phyloP scores from a whole-genome alignment of 2,888 invertebrate genomes.

The Alentia gelatinosa region DNA sequence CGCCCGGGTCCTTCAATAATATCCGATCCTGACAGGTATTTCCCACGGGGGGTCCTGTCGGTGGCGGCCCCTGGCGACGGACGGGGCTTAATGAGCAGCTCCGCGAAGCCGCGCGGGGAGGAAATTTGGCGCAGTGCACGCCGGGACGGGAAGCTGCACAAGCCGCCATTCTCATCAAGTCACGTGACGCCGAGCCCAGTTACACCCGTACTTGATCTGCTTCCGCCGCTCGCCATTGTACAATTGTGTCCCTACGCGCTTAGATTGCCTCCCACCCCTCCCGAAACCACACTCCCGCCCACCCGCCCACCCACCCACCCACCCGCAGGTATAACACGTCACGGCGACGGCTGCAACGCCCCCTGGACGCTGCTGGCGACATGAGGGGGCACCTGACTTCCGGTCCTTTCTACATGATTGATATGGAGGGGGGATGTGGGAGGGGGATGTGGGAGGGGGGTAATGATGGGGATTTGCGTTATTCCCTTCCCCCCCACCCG shows the following conservation, averaged over 20 bases:
- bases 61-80: neutral
- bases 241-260: neutral
- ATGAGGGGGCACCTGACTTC: neutral
- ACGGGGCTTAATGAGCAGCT: neutral
- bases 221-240: neutral
- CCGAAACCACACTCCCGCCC: too few relatives aligned
- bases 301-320: too few relatives aligned
- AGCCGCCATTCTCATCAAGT: slow-evolving; percentile 6
- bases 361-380: neutral
- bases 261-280: neutral
- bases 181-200: neutral
- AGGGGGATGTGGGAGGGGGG: neutral
- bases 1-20: too few relatives aligned
- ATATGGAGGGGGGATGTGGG: neutral
- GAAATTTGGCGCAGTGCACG: neutral
- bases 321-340: too few relatives aligned
- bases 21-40: neutral
- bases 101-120: neutral
- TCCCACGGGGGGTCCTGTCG: neutral
- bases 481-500: too few relatives aligned
- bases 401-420: neutral
- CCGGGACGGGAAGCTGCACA: neutral
- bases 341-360: neutral
- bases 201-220: slow-evolving; percentile 3
- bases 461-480: too few relatives aligned